Evolutionary conservation across 2,888 invertebrate genomes (phyloP).

Genomic region (Dusona sp.): DNA sequence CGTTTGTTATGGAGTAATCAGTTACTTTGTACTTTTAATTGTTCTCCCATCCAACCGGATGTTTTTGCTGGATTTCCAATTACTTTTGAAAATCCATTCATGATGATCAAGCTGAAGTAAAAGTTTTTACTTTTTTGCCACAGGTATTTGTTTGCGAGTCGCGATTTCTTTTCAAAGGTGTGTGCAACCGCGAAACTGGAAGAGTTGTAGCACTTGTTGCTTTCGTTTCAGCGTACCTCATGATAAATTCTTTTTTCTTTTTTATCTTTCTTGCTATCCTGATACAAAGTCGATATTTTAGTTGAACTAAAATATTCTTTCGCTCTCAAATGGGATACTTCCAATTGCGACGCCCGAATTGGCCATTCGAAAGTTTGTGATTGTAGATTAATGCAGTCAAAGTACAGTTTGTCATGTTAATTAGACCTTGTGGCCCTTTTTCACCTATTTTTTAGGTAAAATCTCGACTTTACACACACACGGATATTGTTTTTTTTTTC

Average conservation of each 20-base stretch:
- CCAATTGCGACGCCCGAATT: neutral
- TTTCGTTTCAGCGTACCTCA: slow-evolving; percentile 38
- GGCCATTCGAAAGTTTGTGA: neutral
- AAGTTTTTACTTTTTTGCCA: neutral
- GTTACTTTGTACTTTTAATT: neutral
- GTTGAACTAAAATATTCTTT: neutral
- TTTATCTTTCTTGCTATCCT: neutral
- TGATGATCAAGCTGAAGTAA: neutral
- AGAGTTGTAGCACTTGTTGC: slow-evolving; percentile 78
- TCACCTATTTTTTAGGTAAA: neutral
- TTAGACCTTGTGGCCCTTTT: neutral
- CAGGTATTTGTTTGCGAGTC: neutral
- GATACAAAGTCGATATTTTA: neutral
- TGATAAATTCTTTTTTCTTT: slow-evolving; percentile 10
- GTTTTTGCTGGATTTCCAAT: neutral
- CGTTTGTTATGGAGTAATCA: neutral
- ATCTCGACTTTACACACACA: neutral
- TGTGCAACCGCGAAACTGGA: slow-evolving; percentile 39
- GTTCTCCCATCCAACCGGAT: neutral
- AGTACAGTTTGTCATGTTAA: neutral
- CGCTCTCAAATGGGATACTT: neutral
- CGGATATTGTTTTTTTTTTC: neutral
- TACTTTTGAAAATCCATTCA: neutral
- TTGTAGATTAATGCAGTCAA: neutral
- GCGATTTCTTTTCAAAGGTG: neutral